Percentiles rank a stretch among this genome's conserved stretches.
Conservation (phyloP, 2,797 vertebrate species). For the Poecilia velifera region DNA sequence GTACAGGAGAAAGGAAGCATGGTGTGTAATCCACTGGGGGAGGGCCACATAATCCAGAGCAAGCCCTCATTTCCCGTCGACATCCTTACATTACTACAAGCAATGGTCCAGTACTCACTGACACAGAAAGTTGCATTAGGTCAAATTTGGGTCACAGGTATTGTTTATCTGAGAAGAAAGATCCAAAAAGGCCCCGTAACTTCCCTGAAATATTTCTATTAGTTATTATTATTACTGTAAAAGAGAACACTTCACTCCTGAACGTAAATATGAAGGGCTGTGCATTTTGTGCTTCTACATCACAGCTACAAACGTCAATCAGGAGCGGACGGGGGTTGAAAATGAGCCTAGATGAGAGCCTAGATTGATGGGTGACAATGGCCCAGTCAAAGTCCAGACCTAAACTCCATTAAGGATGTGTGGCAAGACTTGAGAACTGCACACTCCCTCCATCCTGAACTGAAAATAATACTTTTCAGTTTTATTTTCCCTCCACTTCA, state of each 20-base stretch:
- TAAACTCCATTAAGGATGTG: background rate
- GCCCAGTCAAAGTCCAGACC: background rate
- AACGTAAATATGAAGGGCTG: background rate
- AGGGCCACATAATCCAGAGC: background rate
- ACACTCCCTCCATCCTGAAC: background rate
- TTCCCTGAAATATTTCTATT: background rate
- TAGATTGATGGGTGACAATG: background rate
- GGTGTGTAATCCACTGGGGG: background rate
- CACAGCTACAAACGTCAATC: background rate
- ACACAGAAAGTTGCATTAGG: background rate
- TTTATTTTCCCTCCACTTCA: background rate
- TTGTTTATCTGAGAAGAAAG: background rate
- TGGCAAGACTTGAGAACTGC: background rate
- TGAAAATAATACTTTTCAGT: background rate
- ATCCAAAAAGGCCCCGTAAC: background rate
- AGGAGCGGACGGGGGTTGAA: too few species aligned
- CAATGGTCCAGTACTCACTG: background rate
- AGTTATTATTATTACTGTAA: background rate
- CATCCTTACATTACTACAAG: background rate
- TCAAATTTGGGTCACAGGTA: background rate
- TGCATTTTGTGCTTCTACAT: background rate
- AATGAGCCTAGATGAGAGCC: too few species aligned
- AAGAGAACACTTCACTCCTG: background rate
- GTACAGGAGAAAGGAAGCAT: background rate
- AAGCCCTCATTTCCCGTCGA: background rate